Percentiles rank a stretch among this genome's conserved stretches.
Conservation (phyloP, 1,140 invertebrate species). For the Mactra quadrangularis region DNA sequence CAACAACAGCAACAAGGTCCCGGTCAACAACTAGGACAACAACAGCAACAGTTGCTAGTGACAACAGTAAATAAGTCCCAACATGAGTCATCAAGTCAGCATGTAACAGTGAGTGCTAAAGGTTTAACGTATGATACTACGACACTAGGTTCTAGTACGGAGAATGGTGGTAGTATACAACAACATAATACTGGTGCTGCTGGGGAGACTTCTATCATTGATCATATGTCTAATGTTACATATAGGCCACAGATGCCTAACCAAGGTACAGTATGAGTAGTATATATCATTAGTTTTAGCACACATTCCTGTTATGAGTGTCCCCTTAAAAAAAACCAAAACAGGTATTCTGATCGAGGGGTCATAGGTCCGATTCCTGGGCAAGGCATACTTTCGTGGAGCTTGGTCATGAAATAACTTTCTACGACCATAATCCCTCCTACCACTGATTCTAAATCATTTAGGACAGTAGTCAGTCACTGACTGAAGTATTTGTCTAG, state of each 20-base stretch:
- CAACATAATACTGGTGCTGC: constrained; percentile 12
- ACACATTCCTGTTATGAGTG: no score
- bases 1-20: constrained; percentile 22
- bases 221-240: constrained; percentile 2
- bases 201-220: not conserved
- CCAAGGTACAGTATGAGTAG: constrained; percentile 21
- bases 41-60: constrained; percentile 17
- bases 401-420: no score
- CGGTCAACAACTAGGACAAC: constrained; percentile 1
- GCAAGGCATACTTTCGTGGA: no score
- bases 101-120: constrained; percentile 57
- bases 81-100: not conserved
- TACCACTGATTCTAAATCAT: no score
- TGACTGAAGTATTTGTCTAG: no score
- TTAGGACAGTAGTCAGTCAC: no score
- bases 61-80: constrained; percentile 4
- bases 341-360: no score
- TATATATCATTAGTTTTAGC: no score
- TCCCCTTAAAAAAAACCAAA: no score
- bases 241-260: constrained; percentile 25
- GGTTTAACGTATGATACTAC: constrained; percentile 20
- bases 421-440: no score
- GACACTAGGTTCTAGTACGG: not conserved
- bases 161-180: constrained; percentile 34
- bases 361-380: no score